Base-by-base conservation (phyloP, 2,113 vertebrate species). In the Thalassoma bifasciatum region DNA sequence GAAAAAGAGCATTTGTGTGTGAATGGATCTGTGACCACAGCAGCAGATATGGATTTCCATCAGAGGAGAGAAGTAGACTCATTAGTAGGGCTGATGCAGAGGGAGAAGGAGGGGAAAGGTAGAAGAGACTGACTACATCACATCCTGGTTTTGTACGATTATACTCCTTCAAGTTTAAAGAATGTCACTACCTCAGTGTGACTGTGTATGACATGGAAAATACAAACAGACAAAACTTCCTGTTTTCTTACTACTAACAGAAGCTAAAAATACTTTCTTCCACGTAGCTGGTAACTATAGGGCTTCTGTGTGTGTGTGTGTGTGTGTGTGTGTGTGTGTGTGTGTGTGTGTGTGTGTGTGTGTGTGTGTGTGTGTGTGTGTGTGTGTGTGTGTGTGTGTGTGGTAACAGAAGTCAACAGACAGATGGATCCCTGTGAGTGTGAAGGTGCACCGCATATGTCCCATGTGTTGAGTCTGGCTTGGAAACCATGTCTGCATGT, bases 11-110 rank as follows among this genome's bases (percentile, higher is more conserved):
- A 38, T 36, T n/a, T 66, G 65, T 59, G 50, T 38, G 72, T 50
- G 70, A 8, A 16, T 36, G 34, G 65, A 47, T 46, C 9, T 36
- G 51, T 61, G 46, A 59, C 73, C 49, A 56, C 23, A 69, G 62
- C 69, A 59, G 69, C 81, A 87, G 77, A 83, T 80, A 89, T 68
- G 58, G 70, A 87, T 79, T 84, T 73, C 77, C 82, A 77, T 85
- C 83, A 85, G 63, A 76, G 75, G 63, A 62, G 51, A 75, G 22
- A 77, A 82, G 72, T 81, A 58, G 73, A 61, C 65, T 85, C 58
- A 85, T 79, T 86, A 84, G 67, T 50, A 59, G 8, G 4, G 54
- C 58, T 63, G 72, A 40, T 69, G 75, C 63, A 66, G 64, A 46
- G 44, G 44, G 44, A 46, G 44, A 46, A 46, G 19, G 44, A 46